phyloP scores from a whole-genome alignment of 1,140 invertebrate species.

The Drosophila lacteicornis region DNA sequence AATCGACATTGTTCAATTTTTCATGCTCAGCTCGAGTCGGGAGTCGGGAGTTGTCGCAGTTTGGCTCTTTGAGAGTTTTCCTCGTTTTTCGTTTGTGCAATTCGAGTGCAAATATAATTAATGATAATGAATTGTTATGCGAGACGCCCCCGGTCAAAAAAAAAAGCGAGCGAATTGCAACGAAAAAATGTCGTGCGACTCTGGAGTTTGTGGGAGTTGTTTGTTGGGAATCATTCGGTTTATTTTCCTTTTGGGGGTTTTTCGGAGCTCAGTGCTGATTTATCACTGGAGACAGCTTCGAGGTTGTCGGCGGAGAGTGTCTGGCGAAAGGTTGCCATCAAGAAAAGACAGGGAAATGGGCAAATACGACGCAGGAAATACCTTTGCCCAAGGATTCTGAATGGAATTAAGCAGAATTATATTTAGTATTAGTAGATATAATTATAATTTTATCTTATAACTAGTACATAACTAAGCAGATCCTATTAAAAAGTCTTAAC shows the following conservation, averaged over 20 bases:
- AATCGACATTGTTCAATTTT: slow-evolving; percentile 74
- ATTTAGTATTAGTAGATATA: too few species aligned
- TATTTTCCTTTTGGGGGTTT: slow-evolving; percentile 24
- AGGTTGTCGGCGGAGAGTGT: slow-evolving; percentile 37
- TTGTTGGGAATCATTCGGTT: slow-evolving; percentile 36
- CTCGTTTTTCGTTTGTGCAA: slow-evolving; percentile 22
- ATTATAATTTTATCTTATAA: too few species aligned
- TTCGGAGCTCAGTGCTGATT: slow-evolving; percentile 52
- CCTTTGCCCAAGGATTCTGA: background rate
- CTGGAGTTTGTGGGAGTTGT: slow-evolving; percentile 43
- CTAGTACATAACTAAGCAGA: too few species aligned
- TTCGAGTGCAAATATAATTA: slow-evolving; percentile 78
- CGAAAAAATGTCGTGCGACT: slow-evolving; percentile 62
- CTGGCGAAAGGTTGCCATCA: slow-evolving; percentile 71
- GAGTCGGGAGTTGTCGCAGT: slow-evolving; percentile 15
- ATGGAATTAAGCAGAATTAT: background rate
- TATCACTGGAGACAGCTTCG: slow-evolving; percentile 59
- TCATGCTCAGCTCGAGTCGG: slow-evolving; percentile 49
- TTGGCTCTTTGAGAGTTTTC: slow-evolving; percentile 3
- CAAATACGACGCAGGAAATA: background rate
- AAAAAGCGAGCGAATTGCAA: slow-evolving; percentile 5
- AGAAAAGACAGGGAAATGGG: background rate
- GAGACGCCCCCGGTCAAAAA: slow-evolving; percentile 52
- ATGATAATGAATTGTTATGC: slow-evolving; percentile 82
- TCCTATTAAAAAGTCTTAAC: too few species aligned